A percentile compares a stretch with the other conserved stretches of the same genome.
phyloP scores from a whole-genome alignment of 2,113 vertebrate genomes.

The Corvus cornix region DNA sequence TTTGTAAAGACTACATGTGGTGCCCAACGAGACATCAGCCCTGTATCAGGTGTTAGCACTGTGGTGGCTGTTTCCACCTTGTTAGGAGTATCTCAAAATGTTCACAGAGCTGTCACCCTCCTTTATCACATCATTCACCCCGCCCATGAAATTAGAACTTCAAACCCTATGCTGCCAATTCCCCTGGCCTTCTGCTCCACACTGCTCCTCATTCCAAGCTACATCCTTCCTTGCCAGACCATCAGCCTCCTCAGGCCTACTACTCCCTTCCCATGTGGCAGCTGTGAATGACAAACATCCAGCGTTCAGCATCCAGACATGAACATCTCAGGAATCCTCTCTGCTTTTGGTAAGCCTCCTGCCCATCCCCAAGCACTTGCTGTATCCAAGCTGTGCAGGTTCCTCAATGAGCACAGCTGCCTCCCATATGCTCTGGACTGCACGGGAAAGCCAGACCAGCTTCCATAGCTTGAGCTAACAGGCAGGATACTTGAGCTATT shows the following conservation, averaged over 20 bases:
- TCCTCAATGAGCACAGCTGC: conserved; percentile 1
- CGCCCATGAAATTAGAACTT: neutral
- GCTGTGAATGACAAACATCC: neutral
- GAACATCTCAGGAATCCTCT: neutral
- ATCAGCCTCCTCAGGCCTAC: neutral
- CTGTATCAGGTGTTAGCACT: neutral
- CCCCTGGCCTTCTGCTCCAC: neutral
- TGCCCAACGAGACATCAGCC: neutral
- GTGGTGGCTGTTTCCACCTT: neutral
- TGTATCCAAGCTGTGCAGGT: conserved; percentile 13
- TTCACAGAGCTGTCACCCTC: neutral
- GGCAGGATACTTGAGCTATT: neutral
- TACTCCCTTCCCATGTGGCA: neutral
- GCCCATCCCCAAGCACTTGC: conserved; percentile 1
- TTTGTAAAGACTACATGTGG: neutral
- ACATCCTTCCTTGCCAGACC: neutral
- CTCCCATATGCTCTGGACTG: neutral
- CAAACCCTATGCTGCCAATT: neutral
- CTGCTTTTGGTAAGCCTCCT: neutral
- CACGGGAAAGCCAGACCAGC: neutral
- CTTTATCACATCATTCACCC: neutral
- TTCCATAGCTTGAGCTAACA: neutral
- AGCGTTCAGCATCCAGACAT: neutral
- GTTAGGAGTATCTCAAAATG: neutral
- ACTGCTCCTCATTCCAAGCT: neutral